These are phyloP conservation scores for Bombyx huttoni DNA, from an alignment of 2,888 invertebrate species.

Conservation along the genomic window DNA sequence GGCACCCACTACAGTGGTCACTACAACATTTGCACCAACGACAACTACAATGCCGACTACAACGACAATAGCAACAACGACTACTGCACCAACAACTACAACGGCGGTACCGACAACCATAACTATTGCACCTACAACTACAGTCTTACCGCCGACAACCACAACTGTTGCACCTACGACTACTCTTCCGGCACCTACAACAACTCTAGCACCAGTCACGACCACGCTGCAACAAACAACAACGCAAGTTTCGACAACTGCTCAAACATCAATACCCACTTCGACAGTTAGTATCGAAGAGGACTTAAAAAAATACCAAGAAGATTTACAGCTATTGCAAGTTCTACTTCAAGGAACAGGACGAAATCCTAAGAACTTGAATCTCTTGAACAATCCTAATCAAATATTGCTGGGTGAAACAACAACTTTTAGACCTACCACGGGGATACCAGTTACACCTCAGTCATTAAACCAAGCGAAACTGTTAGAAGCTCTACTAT, in stretches of 20 bases:
- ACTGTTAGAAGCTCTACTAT: slow-evolving; percentile 43
- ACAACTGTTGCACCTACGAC: slow-evolving; percentile 17
- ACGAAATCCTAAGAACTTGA: slow-evolving; percentile 53
- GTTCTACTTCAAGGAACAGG: slow-evolving; percentile 37
- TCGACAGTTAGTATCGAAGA: slow-evolving; percentile 28
- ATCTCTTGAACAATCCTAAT: slow-evolving; percentile 24
- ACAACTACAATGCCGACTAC: slow-evolving; percentile 13
- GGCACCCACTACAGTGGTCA: background rate
- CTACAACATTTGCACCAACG: slow-evolving; percentile 4
- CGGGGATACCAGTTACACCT: slow-evolving; percentile 10
- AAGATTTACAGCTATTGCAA: slow-evolving; percentile 36
- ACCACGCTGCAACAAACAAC: slow-evolving; percentile 11
- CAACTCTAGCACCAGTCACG: slow-evolving; percentile 17
- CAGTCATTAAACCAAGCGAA: slow-evolving; percentile 30
- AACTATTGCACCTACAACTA: slow-evolving; percentile 9
- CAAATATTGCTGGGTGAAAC: slow-evolving; percentile 15
- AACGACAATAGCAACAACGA: slow-evolving; percentile 11
- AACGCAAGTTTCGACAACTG: slow-evolving; percentile 8
- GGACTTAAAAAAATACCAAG: slow-evolving; percentile 36
- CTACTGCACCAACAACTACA: slow-evolving; percentile 12
- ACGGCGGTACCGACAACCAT: slow-evolving; percentile 3
- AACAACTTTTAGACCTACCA: slow-evolving; percentile 15
- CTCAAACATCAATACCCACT: slow-evolving; percentile 5
- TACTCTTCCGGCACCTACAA: slow-evolving; percentile 8
- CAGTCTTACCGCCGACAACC: slow-evolving; percentile 13